These are phyloP conservation scores for Manis crassicaudata DNA, from an alignment of 2,797 vertebrate genomes.

Conservation along the genomic window DNA sequence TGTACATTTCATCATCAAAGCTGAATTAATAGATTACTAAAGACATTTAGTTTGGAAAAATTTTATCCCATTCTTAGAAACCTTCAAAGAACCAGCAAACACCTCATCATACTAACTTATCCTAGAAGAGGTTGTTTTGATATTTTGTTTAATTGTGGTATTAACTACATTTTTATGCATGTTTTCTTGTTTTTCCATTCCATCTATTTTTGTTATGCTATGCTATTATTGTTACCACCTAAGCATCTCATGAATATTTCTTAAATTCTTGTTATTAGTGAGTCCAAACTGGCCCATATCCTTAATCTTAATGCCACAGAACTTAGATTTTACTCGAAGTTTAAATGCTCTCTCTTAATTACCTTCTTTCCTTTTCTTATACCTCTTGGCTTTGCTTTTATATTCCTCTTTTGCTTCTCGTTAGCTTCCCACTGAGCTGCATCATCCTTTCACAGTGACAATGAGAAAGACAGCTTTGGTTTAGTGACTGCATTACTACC, in stretches of 20 bases:
- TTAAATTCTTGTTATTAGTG: constrained; percentile 42
- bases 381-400: constrained; percentile 41
- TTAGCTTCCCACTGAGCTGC: constrained; percentile 59
- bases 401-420: constrained; percentile 54
- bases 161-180: neutral
- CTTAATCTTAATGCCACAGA: constrained; percentile 31
- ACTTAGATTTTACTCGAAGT: constrained; percentile 46
- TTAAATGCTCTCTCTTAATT: constrained; percentile 53
- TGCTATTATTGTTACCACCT: neutral
- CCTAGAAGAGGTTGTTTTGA: neutral
- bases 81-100: neutral
- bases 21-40: constrained; percentile 14
- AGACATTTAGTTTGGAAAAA: constrained; percentile 17
- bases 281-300: neutral
- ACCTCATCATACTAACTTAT: constrained; percentile 1
- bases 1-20: neutral
- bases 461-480: neutral
- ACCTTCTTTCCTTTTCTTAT: constrained; percentile 28
- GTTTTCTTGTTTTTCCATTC: neutral
- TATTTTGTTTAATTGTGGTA: constrained; percentile 15
- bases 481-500: neutral
- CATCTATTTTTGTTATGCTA: neutral
- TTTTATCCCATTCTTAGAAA: constrained; percentile 22
- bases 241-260: neutral
- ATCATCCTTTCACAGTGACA: constrained; percentile 21